Percentiles rank a stretch among this genome's conserved stretches.
Conservation (phyloP, 2,888 invertebrate genomes). For the Oscheius sp. region DNA sequence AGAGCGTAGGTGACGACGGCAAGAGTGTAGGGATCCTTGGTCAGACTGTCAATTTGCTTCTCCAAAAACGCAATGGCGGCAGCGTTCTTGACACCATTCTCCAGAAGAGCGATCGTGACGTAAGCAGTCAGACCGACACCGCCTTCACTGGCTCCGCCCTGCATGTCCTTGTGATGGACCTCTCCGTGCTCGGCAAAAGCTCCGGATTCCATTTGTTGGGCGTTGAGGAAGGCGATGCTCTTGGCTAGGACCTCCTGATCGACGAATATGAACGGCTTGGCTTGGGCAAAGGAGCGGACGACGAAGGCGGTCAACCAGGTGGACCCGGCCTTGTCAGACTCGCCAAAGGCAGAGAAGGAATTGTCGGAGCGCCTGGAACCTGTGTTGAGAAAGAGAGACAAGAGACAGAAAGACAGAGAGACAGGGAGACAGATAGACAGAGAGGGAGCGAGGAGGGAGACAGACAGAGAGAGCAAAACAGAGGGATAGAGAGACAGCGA, state of each 20-base stretch:
- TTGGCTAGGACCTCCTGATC: constrained; percentile 80
- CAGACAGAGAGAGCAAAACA: too few relatives aligned
- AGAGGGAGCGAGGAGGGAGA: too few relatives aligned
- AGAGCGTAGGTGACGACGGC: constrained; percentile 84
- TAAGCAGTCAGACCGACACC: constrained; percentile 86
- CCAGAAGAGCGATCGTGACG: constrained; percentile 83
- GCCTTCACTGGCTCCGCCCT: constrained; percentile 81
- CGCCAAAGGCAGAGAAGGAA: constrained; percentile 90
- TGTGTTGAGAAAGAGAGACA: background rate
- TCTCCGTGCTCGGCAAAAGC: constrained; percentile 83
- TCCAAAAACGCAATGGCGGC: constrained; percentile 73
- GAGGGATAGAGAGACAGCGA: too few relatives aligned
- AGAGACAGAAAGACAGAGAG: background rate
- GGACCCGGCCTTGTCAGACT: constrained; percentile 81
- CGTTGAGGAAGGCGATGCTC: constrained; percentile 84
- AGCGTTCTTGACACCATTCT: constrained; percentile 75
- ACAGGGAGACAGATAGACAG: too few relatives aligned
- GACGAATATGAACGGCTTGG: constrained; percentile 79
- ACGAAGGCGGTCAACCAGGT: constrained; percentile 91
- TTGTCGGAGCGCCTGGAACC: constrained; percentile 82
- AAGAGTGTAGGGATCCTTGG: constrained; percentile 81
- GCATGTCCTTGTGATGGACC: constrained; percentile 82
- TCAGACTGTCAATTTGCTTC: constrained; percentile 60
- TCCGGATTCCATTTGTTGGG: constrained; percentile 82
- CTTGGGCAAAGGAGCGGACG: constrained; percentile 80